phyloP scores from a whole-genome alignment of 2,113 vertebrate species.

The Ia io region DNA sequence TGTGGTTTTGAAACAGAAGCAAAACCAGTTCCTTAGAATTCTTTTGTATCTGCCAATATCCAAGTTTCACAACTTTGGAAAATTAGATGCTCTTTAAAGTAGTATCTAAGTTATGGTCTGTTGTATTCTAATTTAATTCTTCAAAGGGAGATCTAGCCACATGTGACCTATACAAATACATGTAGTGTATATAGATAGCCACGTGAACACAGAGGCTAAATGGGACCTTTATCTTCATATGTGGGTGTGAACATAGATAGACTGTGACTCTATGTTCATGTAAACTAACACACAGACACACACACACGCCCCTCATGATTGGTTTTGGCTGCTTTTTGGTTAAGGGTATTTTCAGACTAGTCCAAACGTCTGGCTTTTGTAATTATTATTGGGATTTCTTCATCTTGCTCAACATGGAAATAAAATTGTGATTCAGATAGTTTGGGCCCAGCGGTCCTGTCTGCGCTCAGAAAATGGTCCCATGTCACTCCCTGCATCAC shows the following conservation, averaged over 20 bases:
- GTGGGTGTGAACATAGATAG: neutral
- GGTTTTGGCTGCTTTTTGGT: constrained; percentile 34
- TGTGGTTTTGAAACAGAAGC: constrained; percentile 35
- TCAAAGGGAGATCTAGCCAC: neutral
- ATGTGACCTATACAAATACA: neutral
- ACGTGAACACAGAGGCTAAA: neutral
- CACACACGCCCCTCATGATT: neutral
- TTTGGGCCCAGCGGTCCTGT: constrained; percentile 84
- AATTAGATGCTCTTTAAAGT: constrained; percentile 39
- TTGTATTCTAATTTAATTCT: constrained; percentile 32
- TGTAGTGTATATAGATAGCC: neutral
- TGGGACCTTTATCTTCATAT: neutral
- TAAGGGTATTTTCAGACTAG: constrained; percentile 73
- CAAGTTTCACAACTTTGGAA: constrained; percentile 43
- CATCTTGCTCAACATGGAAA: constrained; percentile 75
- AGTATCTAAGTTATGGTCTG: constrained; percentile 54
- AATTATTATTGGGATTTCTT: constrained; percentile 74
- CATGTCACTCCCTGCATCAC: constrained; percentile 89
- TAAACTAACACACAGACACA: neutral
- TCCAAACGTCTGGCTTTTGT: constrained; percentile 78
- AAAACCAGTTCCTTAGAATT: constrained; percentile 46
- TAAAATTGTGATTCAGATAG: constrained; percentile 86
- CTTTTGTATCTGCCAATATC: constrained; percentile 56
- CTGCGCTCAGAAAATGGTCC: constrained; percentile 84
- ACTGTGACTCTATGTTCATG: neutral